Evolutionary conservation across 1,140 invertebrate species (phyloP).

Genomic region (Bombus huntii): DNA sequence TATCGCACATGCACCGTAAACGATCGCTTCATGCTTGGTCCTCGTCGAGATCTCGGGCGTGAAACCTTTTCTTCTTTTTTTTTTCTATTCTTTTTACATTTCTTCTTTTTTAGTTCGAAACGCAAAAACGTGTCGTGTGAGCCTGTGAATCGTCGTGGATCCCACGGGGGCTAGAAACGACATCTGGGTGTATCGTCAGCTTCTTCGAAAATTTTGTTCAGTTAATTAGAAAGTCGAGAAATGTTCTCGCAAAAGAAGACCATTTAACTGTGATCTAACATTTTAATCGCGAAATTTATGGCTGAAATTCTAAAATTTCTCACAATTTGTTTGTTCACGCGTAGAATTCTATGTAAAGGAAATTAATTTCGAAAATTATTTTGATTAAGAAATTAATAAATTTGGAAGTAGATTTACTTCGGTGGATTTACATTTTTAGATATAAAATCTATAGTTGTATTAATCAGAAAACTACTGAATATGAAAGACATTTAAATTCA

Average conservation of each 20-base stretch:
- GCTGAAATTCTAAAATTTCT: not conserved
- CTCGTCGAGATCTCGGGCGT: slow-evolving; percentile 54
- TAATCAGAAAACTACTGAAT: not conserved
- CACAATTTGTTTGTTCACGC: not conserved
- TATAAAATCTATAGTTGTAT: not conserved
- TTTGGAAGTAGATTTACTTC: too few relatives aligned
- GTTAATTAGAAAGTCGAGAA: not conserved
- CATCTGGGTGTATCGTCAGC: not conserved
- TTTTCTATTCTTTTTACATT: not conserved
- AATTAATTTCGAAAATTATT: not conserved
- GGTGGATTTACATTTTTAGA: too few relatives aligned
- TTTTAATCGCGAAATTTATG: not conserved
- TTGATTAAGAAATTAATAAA: not conserved
- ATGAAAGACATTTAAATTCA: not conserved
- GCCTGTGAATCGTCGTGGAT: slow-evolving; percentile 19
- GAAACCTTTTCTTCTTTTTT: slow-evolving; percentile 27
- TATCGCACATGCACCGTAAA: slow-evolving; percentile 43
- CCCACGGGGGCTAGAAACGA: slow-evolving; percentile 42
- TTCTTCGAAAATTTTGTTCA: slow-evolving; percentile 20
- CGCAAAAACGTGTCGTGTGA: not conserved
- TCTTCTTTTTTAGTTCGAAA: too few relatives aligned
- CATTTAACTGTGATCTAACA: not conserved
- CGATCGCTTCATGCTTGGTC: slow-evolving; percentile 52
- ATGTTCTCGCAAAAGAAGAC: not conserved
- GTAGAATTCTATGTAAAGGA: not conserved